phyloP scores from a whole-genome alignment of 2,113 vertebrate species.

The Talpa occidentalis region DNA sequence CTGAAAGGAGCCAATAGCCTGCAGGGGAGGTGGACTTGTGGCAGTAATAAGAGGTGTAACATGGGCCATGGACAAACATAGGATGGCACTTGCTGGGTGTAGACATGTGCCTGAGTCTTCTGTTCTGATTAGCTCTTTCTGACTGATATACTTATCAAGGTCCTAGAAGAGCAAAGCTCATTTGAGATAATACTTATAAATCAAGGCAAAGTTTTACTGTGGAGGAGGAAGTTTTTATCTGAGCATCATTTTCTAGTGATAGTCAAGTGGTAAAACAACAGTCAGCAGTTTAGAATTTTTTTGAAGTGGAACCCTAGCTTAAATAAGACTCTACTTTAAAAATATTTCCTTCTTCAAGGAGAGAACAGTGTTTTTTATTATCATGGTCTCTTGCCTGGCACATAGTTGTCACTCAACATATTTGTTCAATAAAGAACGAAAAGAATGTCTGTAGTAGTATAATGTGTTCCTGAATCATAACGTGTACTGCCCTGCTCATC shows the following conservation, averaged over 20 bases:
- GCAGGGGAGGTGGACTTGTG: background rate
- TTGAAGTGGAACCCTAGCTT: background rate
- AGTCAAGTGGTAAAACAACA: background rate
- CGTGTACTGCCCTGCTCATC: background rate
- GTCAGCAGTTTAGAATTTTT: background rate
- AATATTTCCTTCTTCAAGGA: background rate
- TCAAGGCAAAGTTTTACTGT: background rate
- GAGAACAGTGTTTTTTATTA: background rate
- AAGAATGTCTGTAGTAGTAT: background rate
- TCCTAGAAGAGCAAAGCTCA: background rate
- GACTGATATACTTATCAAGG: background rate
- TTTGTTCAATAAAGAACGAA: background rate
- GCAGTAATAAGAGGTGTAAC: background rate
- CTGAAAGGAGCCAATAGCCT: background rate
- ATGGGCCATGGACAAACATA: background rate
- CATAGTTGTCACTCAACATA: background rate
- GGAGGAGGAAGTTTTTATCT: background rate
- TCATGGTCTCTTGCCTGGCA: background rate
- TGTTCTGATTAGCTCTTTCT: background rate
- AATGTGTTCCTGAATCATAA: background rate
- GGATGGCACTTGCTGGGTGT: background rate
- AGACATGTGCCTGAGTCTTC: background rate
- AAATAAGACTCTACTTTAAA: background rate
- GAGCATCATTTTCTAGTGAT: conserved; percentile 16
- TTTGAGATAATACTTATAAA: background rate